Conservation (phyloP, 2,797 vertebrate species). For the Malacoctenus gilli region DNA sequence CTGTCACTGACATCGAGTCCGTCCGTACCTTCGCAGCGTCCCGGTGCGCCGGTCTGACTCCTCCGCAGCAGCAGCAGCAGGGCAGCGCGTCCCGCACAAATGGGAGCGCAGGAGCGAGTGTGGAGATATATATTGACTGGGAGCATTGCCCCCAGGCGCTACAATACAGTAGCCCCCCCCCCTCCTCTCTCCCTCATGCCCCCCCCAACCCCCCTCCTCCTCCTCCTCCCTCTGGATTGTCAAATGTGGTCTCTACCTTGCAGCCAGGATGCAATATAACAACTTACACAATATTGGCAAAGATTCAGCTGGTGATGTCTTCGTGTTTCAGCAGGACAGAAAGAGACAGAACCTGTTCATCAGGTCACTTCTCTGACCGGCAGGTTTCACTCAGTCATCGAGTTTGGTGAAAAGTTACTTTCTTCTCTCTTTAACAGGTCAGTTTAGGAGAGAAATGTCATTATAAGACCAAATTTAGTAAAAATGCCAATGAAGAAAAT, state of each 20-base stretch:
- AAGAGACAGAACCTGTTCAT: background rate
- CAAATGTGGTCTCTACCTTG: conserved; percentile 74
- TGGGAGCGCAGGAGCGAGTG: conserved; percentile 75
- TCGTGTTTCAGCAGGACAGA: conserved; percentile 24
- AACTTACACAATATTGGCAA: conserved; percentile 61
- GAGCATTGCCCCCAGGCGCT: conserved; percentile 88
- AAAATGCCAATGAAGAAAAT: too few relatives aligned
- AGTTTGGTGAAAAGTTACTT: too few relatives aligned
- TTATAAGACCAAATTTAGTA: too few relatives aligned
- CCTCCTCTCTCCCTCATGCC: conserved; percentile 25
- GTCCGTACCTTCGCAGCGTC: conserved; percentile 68
- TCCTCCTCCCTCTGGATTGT: conserved; percentile 53
- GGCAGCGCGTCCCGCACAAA: conserved; percentile 72
- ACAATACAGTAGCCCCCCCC: conserved; percentile 78
- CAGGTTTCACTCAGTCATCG: too few relatives aligned
- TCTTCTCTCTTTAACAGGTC: too few relatives aligned
- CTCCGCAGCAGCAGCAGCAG: conserved; percentile 66
- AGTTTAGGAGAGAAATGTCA: too few relatives aligned
- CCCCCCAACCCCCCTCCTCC: conserved; percentile 37
- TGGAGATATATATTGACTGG: conserved; percentile 92
- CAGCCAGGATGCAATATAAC: conserved; percentile 66
- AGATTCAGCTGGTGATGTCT: too few relatives aligned
- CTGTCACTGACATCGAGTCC: conserved; percentile 18
- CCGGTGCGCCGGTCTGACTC: conserved; percentile 63
- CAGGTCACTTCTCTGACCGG: background rate